phyloP scores from a whole-genome alignment of 1,140 invertebrate species.

The Drosophila pectinifera region DNA sequence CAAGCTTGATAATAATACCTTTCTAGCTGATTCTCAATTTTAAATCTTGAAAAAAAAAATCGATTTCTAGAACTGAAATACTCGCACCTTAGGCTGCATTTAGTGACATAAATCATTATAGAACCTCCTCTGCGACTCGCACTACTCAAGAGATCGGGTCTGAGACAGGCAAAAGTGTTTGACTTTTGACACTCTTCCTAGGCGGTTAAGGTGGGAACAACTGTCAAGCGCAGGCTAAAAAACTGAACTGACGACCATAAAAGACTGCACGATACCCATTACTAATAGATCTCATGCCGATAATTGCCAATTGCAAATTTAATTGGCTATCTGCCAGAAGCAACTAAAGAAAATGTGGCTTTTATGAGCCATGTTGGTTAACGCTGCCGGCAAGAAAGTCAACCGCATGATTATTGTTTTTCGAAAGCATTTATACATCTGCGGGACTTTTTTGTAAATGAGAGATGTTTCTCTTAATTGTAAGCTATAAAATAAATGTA shows the following conservation, averaged over 20 bases:
- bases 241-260: background rate
- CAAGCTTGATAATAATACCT: too few species aligned
- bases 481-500: background rate
- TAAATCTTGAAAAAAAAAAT: background rate
- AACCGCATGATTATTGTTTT: background rate
- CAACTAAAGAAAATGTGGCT: background rate
- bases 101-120: constrained; percentile 48
- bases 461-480: background rate
- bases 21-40: background rate
- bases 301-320: background rate
- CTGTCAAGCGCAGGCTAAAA: constrained; percentile 39
- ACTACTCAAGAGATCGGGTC: constrained; percentile 20
- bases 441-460: background rate
- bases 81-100: background rate
- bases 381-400: background rate
- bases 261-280: constrained; percentile 7
- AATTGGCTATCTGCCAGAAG: constrained; percentile 1
- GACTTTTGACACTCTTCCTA: constrained; percentile 56
- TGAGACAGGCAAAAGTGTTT: constrained; percentile 55
- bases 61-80: background rate
- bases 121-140: constrained; percentile 10
- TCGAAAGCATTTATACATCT: background rate
- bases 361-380: background rate
- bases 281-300: background rate
- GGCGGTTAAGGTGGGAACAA: constrained; percentile 13